A percentile compares a stretch with the other conserved stretches of the same genome.
Evolutionary conservation across 2,113 vertebrate genomes (phyloP).

Genomic region (Galbula dea): DNA sequence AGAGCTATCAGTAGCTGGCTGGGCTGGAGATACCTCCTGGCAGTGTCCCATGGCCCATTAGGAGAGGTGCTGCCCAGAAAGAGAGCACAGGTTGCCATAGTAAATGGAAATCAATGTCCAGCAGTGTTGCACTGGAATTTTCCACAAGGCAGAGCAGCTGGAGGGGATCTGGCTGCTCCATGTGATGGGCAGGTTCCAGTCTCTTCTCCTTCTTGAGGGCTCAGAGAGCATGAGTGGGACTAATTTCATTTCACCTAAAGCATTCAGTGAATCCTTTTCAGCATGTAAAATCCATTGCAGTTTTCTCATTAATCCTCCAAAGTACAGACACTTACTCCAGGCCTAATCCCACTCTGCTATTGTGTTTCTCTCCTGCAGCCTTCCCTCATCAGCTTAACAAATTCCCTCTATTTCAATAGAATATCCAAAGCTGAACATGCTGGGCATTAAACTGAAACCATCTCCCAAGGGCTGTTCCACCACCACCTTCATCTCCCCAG

Average conservation of each 20-base stretch:
- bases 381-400: slow-evolving; percentile 70
- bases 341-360: slow-evolving; percentile 68
- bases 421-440: slow-evolving; percentile 44
- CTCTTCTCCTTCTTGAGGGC: slow-evolving; percentile 15
- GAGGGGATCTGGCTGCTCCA: slow-evolving; percentile 8
- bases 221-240: slow-evolving; percentile 17
- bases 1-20: neutral
- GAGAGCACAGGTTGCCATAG: neutral
- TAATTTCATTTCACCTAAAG: slow-evolving; percentile 68
- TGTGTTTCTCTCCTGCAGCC: slow-evolving; percentile 59
- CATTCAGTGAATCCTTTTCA: slow-evolving; percentile 61
- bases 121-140: neutral
- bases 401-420: slow-evolving; percentile 53
- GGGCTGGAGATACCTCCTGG: neutral
- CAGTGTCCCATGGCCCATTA: neutral
- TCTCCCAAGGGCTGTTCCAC: slow-evolving; percentile 13
- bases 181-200: slow-evolving; percentile 10
- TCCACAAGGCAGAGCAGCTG: neutral
- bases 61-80: neutral
- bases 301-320: slow-evolving; percentile 70
- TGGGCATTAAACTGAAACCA: slow-evolving; percentile 45
- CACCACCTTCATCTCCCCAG: neutral
- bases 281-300: slow-evolving; percentile 66
- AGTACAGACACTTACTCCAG: slow-evolving; percentile 65
- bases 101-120: neutral